phyloP scores from a whole-genome alignment of 2,797 vertebrate genomes.

The Lagorchestes hirsutus region DNA sequence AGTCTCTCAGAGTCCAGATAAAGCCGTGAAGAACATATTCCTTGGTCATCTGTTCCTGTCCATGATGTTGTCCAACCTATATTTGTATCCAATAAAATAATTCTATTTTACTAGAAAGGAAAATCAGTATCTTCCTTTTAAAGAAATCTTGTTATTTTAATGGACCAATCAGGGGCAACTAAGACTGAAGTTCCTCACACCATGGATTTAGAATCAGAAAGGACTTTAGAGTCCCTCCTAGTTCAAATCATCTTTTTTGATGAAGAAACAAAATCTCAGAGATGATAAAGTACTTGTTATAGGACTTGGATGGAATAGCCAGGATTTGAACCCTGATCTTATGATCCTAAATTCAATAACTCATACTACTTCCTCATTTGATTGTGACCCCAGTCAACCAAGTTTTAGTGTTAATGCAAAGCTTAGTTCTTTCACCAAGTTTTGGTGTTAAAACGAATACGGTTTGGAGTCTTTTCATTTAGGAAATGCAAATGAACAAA shows the following conservation, averaged over 20 bases:
- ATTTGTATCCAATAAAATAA: background rate
- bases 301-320: background rate
- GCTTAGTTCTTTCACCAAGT: background rate
- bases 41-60: background rate
- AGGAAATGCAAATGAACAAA: background rate
- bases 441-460: background rate
- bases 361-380: background rate
- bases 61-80: background rate
- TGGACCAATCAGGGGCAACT: too few species aligned
- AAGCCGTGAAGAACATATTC: background rate
- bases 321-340: background rate
- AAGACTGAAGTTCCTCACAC: background rate
- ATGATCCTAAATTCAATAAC: background rate
- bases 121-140: background rate
- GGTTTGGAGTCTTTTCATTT: background rate
- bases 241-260: background rate
- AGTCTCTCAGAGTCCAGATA: background rate
- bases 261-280: background rate
- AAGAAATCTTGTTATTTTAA: background rate
- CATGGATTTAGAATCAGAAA: background rate
- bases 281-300: background rate
- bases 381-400: background rate
- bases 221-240: background rate
- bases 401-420: background rate
- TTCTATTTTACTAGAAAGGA: background rate